A percentile compares a stretch with the other conserved stretches of the same genome.
Evolutionary conservation across 1,140 invertebrate species (phyloP).

Genomic region (Orchestia grillus): DNA sequence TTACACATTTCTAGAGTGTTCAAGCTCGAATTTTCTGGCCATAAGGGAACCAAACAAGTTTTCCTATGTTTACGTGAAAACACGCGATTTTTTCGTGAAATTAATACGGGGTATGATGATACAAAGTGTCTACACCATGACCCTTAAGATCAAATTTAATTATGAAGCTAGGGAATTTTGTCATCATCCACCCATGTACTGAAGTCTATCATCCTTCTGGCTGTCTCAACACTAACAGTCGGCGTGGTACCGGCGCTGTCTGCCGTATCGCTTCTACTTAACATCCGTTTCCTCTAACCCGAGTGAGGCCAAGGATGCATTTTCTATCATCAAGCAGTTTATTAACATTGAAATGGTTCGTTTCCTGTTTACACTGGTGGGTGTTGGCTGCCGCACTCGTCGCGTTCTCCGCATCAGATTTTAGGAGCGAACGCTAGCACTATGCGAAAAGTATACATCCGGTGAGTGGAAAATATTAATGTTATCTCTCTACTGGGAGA

Average conservation of each 20-base stretch:
- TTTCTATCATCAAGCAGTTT: conserved; percentile 37
- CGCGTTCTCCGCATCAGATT: not conserved
- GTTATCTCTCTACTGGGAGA: not conserved
- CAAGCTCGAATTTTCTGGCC: not conserved
- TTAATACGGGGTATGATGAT: not conserved
- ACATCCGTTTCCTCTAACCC: conserved; percentile 30
- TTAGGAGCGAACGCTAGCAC: not conserved
- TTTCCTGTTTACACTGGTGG: conserved; percentile 21
- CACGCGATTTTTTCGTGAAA: not conserved
- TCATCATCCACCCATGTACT: not conserved
- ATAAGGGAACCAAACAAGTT: not conserved
- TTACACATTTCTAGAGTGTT: too few species aligned
- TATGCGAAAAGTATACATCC: conserved; percentile 23
- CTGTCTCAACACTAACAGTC: not conserved
- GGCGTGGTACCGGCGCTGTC: not conserved
- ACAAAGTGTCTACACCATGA: not conserved
- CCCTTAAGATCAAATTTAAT: not conserved
- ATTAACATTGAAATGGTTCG: conserved; percentile 26
- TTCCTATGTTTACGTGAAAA: not conserved
- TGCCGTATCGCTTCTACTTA: not conserved
- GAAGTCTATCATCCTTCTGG: not conserved
- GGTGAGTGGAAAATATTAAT: not conserved
- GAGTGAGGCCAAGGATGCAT: conserved; percentile 32
- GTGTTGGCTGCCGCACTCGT: not conserved
- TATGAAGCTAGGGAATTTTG: not conserved